phyloP scores from a whole-genome alignment of 1,140 invertebrate genomes.

The Saccostrea glomerata region DNA sequence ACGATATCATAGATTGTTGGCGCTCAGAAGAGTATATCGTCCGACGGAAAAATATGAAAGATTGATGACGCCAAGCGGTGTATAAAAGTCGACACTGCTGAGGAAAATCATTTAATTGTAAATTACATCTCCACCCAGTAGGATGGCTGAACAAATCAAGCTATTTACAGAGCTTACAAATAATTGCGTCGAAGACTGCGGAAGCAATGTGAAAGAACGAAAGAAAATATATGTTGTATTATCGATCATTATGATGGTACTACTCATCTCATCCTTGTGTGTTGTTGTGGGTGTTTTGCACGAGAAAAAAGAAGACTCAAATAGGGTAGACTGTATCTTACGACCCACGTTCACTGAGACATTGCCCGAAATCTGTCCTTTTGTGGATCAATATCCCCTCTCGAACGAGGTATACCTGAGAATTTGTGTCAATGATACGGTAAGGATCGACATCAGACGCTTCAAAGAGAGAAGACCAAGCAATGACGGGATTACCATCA shows the following conservation, averaged over 20 bases:
- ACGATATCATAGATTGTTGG: too few relatives aligned
- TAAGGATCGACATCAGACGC: conserved; percentile 21
- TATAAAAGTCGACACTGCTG: too few relatives aligned
- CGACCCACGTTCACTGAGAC: background rate
- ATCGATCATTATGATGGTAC: background rate
- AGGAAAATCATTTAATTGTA: too few relatives aligned
- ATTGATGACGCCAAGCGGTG: too few relatives aligned
- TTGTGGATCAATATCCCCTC: conserved; percentile 16
- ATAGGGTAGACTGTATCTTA: background rate
- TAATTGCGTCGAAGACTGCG: too few relatives aligned
- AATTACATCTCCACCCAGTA: too few relatives aligned
- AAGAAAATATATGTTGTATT: background rate
- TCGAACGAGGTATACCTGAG: background rate
- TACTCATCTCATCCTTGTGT: background rate
- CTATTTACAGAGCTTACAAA: too few relatives aligned
- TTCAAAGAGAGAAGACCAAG: conserved; percentile 1
- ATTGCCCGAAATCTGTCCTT: background rate
- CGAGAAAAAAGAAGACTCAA: background rate
- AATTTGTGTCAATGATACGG: conserved; percentile 5
- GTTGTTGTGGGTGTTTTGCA: background rate
- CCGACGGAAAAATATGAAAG: too few relatives aligned
- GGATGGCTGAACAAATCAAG: too few relatives aligned
- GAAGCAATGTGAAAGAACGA: background rate
- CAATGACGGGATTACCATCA: background rate
- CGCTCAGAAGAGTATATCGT: too few relatives aligned